Evolutionary conservation across 2,888 invertebrate genomes (phyloP), one percentile per base, ranked within the genome.

Genomic region (Eupeodes latifasciatus): DNA sequence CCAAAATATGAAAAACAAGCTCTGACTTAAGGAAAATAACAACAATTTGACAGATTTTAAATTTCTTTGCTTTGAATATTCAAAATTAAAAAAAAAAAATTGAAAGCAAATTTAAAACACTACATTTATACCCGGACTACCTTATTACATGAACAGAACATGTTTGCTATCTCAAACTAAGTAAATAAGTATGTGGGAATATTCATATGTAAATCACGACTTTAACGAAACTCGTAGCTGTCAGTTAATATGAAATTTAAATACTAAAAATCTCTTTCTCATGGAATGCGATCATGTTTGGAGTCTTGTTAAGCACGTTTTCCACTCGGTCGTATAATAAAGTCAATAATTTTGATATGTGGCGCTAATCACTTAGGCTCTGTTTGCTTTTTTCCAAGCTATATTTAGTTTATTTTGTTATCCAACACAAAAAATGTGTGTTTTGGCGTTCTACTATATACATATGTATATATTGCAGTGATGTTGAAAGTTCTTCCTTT

Each of bases 321-420:
- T 49, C 27, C 27, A 4, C 27, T 66, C 10, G 49, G 1, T 49
- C 27, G 27, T 19, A 66, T 49, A 47, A 49, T 12, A 66, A 66
- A 47, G 66, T 49, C 47, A 72, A 72, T 34, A 72, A 47, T 72
- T 57, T 59, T 59, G 27, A 72, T 55, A 72, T 59, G 72, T 44
- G 59, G 59, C 14, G 72, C 59, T 72, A 72, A 72, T 72, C 47
- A 72, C 59, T 59, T 59, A 14, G 59, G 72, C 34, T 59, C 59
- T 72, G 5, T 59, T 72, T 72, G 16, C 11, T 49, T 66, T 53
- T 57, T 19, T 47, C 40, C 9, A 59, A 19, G 19, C 66, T 72
- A 72, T 34, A 47, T 47, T 11, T 72, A 72, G 11, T 40, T 57
- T 57, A 44, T 67, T 27, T 59, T 47, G 59, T 27, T 57, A 57